Conservation (phyloP, 1,140 invertebrate species). For the Anoplolepis gracilipes region DNA sequence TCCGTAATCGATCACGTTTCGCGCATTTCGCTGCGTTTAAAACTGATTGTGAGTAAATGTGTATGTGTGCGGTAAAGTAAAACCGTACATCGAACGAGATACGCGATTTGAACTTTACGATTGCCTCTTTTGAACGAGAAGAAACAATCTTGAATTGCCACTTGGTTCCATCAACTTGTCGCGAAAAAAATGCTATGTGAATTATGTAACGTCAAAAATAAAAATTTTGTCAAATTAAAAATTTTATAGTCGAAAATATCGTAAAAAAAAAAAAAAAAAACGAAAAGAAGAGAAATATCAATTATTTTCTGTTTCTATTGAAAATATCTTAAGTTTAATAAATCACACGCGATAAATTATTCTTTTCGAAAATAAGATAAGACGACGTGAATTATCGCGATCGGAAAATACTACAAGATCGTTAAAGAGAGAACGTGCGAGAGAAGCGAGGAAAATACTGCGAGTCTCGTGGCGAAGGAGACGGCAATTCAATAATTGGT, state of each 20-base stretch:
- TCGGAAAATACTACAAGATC: background rate
- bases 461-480: background rate
- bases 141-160: background rate
- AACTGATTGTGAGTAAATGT: slow-evolving; percentile 36
- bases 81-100: background rate
- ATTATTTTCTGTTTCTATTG: too few relatives aligned
- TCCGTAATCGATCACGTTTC: slow-evolving; percentile 63
- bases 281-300: too few relatives aligned
- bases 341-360: slow-evolving; percentile 22
- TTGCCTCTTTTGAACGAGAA: background rate
- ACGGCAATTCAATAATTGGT: slow-evolving; percentile 61
- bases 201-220: background rate
- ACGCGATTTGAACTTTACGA: background rate
- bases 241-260: background rate
- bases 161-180: slow-evolving; percentile 5
- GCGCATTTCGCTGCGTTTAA: slow-evolving; percentile 21
- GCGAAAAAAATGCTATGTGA: background rate
- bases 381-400: slow-evolving; percentile 21
- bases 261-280: too few relatives aligned
- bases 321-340: background rate
- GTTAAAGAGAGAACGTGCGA: background rate
- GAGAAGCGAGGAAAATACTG: slow-evolving; percentile 3
- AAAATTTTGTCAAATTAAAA: background rate
- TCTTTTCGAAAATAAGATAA: background rate
- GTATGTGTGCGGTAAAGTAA: background rate